These are phyloP conservation scores for Aphrocallistes beatrix DNA, from an alignment of 37 sponge, comb jelly and placozoan species.

Conservation along the genomic window DNA sequence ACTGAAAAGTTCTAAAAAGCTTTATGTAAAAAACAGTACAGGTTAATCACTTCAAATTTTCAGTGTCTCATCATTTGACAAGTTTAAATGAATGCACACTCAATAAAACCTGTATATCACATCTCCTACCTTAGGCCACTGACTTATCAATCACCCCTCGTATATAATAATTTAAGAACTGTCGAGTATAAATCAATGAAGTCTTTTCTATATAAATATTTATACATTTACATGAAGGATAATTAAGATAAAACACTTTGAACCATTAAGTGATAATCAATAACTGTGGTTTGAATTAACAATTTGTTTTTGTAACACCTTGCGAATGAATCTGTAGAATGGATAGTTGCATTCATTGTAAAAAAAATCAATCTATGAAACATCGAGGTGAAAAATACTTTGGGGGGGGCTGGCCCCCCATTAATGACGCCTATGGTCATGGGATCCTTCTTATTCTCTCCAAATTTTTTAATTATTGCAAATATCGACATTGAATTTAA, in stretches of 20 bases:
- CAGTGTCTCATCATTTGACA: too few species aligned
- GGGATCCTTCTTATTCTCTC: too few species aligned
- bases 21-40: too few species aligned
- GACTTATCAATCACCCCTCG: too few species aligned
- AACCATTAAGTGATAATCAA: not conserved
- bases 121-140: too few species aligned
- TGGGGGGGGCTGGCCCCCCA: not conserved
- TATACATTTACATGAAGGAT: not conserved
- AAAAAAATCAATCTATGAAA: not conserved
- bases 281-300: constrained; percentile 15
- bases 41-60: too few species aligned
- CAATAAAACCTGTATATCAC: too few species aligned
- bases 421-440: not conserved
- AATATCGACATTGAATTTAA: too few species aligned
- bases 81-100: too few species aligned
- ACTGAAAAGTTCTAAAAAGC: too few species aligned
- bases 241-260: constrained; percentile 2
- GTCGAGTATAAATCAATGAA: constrained; percentile 11
- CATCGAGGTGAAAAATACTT: not conserved
- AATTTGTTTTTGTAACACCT: constrained; percentile 13
- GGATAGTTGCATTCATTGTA: not conserved
- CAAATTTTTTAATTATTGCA: too few species aligned
- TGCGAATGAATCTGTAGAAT: constrained; percentile 16
- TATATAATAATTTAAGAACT: too few species aligned
- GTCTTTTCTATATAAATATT: not conserved